Percentiles rank a stretch among this genome's conserved stretches.
Evolutionary conservation across 2,797 vertebrate species (phyloP).

Genomic region (Gymnopithys bicolor): DNA sequence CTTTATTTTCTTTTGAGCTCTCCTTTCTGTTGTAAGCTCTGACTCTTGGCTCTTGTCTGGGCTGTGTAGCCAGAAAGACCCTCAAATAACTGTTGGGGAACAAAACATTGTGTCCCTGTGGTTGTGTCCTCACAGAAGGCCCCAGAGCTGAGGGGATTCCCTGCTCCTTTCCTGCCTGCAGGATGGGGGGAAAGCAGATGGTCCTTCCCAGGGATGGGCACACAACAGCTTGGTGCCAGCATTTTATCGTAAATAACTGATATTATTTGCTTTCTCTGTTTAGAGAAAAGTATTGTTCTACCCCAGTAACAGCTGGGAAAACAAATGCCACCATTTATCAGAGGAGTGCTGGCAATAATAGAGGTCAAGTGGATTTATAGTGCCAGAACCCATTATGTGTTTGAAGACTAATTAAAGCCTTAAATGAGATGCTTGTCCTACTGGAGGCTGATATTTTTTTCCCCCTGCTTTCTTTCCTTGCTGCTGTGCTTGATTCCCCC

Average conservation of each 20-base stretch:
- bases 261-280: background rate
- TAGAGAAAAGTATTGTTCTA: conserved; percentile 20
- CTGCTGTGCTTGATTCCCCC: background rate
- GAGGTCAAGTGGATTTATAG: conserved; percentile 68
- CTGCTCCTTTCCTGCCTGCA: background rate
- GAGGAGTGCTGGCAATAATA: conserved; percentile 40
- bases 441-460: background rate
- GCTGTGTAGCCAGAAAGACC: background rate
- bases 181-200: background rate
- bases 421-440: conserved; percentile 61
- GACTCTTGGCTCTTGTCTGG: background rate
- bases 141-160: background rate
- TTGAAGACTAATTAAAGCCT: conserved; percentile 67
- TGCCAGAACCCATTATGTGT: conserved; percentile 56
- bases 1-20: background rate
- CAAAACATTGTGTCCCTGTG: background rate
- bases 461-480: background rate
- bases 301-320: conserved; percentile 38
- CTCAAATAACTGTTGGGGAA: background rate
- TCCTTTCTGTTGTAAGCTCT: background rate
- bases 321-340: conserved; percentile 51
- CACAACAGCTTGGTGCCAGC: background rate
- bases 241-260: background rate
- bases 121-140: background rate
- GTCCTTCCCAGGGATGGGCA: background rate